Conservation (phyloP, 2,113 vertebrate species). For the Seriola aureovittata region DNA sequence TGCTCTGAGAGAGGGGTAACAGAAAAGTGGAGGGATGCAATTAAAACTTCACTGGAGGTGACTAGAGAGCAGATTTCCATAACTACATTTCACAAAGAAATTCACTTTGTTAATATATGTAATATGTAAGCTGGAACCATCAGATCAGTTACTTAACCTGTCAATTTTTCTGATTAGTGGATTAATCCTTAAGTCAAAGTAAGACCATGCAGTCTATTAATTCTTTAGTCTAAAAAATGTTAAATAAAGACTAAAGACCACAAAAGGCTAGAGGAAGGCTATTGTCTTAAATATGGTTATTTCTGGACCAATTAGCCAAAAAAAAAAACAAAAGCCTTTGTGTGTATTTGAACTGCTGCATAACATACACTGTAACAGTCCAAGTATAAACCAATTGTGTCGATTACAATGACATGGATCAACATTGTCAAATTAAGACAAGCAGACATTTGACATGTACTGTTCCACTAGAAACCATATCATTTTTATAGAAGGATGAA, state of each 20-base stretch:
- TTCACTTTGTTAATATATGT: not conserved
- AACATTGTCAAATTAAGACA: not conserved
- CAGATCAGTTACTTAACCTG: not conserved
- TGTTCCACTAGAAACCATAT: not conserved
- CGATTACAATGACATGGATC: not conserved
- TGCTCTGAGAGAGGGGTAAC: slow-evolving; percentile 31
- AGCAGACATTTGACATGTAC: not conserved
- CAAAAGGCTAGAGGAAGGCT: not conserved
- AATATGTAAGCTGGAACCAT: not conserved
- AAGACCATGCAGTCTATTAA: not conserved
- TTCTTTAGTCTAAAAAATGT: not conserved
- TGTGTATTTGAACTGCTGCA: not conserved
- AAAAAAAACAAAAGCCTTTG: too few relatives aligned
- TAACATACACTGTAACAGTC: not conserved
- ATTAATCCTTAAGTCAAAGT: not conserved
- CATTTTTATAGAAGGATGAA: not conserved
- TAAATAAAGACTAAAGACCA: not conserved
- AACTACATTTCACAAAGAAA: slow-evolving; percentile 43
- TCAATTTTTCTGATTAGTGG: slow-evolving; percentile 3
- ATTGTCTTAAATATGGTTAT: not conserved
- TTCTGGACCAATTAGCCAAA: not conserved
- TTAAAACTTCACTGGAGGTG: slow-evolving; percentile 58
- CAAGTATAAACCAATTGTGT: not conserved
- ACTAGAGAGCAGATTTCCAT: slow-evolving; percentile 47
- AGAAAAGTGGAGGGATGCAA: slow-evolving; percentile 56